phyloP scores from a whole-genome alignment of 2,888 invertebrate genomes.

The Athrips mouffetella region DNA sequence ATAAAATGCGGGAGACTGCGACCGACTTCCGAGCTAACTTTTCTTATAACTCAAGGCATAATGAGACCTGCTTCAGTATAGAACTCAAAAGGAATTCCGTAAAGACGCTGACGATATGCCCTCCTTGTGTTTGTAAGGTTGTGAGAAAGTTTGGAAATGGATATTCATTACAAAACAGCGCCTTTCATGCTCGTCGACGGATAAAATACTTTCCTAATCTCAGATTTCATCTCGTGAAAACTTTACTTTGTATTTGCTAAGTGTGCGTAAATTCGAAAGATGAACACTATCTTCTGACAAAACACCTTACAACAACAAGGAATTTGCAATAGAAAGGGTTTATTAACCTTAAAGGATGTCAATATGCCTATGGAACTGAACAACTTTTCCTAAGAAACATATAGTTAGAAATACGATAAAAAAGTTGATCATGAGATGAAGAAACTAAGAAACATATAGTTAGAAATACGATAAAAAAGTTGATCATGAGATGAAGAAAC shows the following conservation, averaged over 20 bases:
- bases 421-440: too few species aligned
- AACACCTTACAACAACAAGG: too few species aligned
- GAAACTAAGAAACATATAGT: too few species aligned
- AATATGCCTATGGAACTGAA: too few species aligned
- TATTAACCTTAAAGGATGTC: too few species aligned
- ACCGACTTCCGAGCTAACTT: slow-evolving; percentile 35
- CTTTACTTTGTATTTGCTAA: not conserved
- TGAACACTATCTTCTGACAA: too few species aligned
- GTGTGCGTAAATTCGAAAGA: not conserved
- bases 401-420: too few species aligned
- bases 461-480: too few species aligned
- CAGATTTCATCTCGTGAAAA: not conserved
- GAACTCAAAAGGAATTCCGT: slow-evolving; percentile 1
- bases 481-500: too few species aligned
- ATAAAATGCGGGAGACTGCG: slow-evolving; percentile 25
- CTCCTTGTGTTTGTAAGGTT: not conserved
- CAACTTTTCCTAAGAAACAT: too few species aligned
- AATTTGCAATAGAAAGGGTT: too few species aligned
- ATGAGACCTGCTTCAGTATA: slow-evolving; percentile 5
- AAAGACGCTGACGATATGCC: not conserved
- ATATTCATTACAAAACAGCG: not conserved
- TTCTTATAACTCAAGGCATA: slow-evolving; percentile 30
- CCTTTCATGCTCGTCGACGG: not conserved
- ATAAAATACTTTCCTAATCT: not conserved
- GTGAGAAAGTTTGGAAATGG: not conserved